Base-by-base conservation (phyloP, 2,888 invertebrate genomes). In the Pterostichus madidus region DNA sequence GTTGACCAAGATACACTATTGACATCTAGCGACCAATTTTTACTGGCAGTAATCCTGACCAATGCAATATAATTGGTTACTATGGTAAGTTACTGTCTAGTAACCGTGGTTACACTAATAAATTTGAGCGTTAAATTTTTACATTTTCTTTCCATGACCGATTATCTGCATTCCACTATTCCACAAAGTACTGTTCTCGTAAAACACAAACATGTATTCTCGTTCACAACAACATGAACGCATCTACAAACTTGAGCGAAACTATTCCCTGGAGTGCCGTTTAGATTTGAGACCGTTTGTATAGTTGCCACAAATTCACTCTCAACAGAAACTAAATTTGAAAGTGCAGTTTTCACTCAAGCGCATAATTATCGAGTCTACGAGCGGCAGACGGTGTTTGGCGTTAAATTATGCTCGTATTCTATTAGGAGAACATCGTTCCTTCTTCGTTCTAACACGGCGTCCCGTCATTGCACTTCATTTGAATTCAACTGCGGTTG, bases 401-500 rank as follows among this genome's bases (percentile, higher is more conserved):
- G 7, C 39, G 39, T 39, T 39, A 39, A 39, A 39, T 39, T 59
- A 59, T 59, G 59, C 59, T 24, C 31, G 59, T 59, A 59, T 59
- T 59, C 59, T 59, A 59, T 59, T 59, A 59, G 59, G 4, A 8
- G 15, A 53, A 15, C 53, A 53, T 53, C 15, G 8, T 2, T 59
- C 24, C 24, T 24, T 24, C 24, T 24, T 24, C 24, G 24, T 3
- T 24, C 3, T 1, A 24, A 24, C 24, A 24, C 24, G 24, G 59
- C 31, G 59, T 59, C 59, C n/a, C n/a, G n/a, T n/a, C n/a, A n/a
- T 24, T 31, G 5, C 59, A 59, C 59, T 59, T 59, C 59, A 59
- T 59, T 59, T 17, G 24, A 59, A 59, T 59, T 59, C 59, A 59
- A 17, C 24, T 11, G 59, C 59, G 24, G 59, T 6, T 39, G 39